Evolutionary conservation across 2,113 vertebrate genomes (phyloP), one percentile per base, ranked within the genome.

Genomic region (Melanerpes aurifrons): DNA sequence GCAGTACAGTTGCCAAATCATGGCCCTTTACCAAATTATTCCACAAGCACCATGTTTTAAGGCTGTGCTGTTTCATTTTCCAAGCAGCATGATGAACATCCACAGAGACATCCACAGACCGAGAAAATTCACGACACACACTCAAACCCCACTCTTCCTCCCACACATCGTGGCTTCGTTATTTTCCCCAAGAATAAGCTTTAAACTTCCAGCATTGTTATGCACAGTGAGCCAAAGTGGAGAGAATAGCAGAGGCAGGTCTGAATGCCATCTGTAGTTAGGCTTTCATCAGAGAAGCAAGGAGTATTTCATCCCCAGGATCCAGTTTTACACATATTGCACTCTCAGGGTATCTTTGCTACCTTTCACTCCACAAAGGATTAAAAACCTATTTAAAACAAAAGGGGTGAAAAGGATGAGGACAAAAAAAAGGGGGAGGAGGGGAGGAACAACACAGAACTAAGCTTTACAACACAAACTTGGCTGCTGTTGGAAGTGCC

Each of bases 61-160:
- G 80, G 66, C 91, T 77, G 53, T 28, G 48, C 83, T 64, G 50
- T 79, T 95, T 92, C 19, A 15, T 94, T 95, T 96, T 89, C 82
- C 72, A 88, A 96, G 82, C 24, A 37, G 76, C 86, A 77, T 12
- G 80, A 85, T 72, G 74, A 96, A 77, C 86, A 90, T 89, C 87
- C 68, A 0, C 5, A 25, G 32, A 91, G 82, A 86, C 37, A 57
- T 90, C 85, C 62, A 64, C 12, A 86, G 66, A 86, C 40, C 79
- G 74, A 50, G 43, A 68, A 71, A 87, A 87, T 80, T 21, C 72
- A 58, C 12, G 10, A 89, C 90, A 77, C 71, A 15, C 32, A 54
- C 62, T 62, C 63, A 70, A 53, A 35, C 31, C 43, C 57, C 87
- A 20, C 73, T 90, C 64, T 76, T 45, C 73, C 54, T 91, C 91